phyloP scores from a whole-genome alignment of 2,888 invertebrate species.

The Bombylius major region DNA sequence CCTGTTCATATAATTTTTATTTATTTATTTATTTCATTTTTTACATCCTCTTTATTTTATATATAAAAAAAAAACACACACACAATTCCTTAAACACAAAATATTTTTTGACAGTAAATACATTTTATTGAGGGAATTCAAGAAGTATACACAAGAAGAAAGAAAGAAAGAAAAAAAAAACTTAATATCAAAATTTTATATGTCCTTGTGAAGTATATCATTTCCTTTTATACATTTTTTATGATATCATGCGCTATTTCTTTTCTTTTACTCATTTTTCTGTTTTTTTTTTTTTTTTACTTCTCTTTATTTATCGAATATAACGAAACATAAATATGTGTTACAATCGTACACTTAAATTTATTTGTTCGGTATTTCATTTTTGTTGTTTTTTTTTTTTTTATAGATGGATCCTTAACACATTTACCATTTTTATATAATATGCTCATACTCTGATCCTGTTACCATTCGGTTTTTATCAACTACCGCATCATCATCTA shows the following conservation, averaged over 20 bases:
- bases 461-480: too few relatives aligned
- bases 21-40: not conserved
- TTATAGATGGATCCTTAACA: too few relatives aligned
- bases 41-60: too few relatives aligned
- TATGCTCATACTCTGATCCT: too few relatives aligned
- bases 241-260: not conserved
- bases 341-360: too few relatives aligned
- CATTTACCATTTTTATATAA: too few relatives aligned
- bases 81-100: not conserved
- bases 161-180: not conserved
- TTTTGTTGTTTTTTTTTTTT: too few relatives aligned
- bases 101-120: not conserved
- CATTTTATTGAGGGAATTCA: not conserved
- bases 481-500: too few relatives aligned
- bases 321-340: not conserved
- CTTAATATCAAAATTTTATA: not conserved
- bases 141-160: not conserved
- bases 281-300: not conserved
- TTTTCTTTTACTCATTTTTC: not conserved
- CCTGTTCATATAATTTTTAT: not conserved
- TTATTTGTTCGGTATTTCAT: too few relatives aligned
- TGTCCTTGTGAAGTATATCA: not conserved
- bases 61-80: not conserved
- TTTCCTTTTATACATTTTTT: not conserved
- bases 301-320: not conserved